Percentiles rank a stretch among this genome's conserved stretches.
Evolutionary conservation across 2,113 vertebrate genomes (phyloP).

Genomic region (Pao palembangensis): DNA sequence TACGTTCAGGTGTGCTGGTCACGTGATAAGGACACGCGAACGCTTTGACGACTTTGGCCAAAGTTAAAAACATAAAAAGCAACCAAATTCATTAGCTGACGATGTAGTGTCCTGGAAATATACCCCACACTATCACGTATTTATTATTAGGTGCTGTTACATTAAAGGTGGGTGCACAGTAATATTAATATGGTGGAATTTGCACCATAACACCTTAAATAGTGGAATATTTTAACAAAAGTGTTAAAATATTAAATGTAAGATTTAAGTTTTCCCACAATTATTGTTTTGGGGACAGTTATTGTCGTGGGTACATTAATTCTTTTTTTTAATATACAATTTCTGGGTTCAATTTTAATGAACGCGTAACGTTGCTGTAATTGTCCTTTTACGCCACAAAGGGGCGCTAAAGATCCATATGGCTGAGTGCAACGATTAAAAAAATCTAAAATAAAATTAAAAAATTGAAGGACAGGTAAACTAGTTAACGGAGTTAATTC

Average conservation of each 20-base stretch:
- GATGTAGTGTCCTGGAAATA: too few species aligned
- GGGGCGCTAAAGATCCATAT: constrained; percentile 24
- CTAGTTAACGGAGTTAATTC: not conserved
- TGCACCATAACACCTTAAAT: too few species aligned
- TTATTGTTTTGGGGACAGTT: not conserved
- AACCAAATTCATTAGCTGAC: too few species aligned
- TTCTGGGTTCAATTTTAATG: not conserved
- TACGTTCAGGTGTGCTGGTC: constrained; percentile 46
- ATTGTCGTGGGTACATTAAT: not conserved
- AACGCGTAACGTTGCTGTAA: not conserved
- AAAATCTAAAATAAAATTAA: not conserved
- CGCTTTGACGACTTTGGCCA: not conserved
- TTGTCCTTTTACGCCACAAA: not conserved
- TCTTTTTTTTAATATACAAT: not conserved
- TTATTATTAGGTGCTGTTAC: too few species aligned
- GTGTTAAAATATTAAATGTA: too few species aligned
- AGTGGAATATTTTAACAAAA: too few species aligned
- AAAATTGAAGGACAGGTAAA: not conserved
- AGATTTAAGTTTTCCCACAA: too few species aligned
- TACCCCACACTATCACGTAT: too few species aligned
- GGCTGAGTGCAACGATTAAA: not conserved
- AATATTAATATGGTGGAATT: too few species aligned
- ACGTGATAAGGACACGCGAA: not conserved
- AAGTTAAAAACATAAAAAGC: too few species aligned
- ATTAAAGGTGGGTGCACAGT: too few species aligned